phyloP scores from a whole-genome alignment of 2,797 vertebrate species.

The Enteromius viviparus region DNA sequence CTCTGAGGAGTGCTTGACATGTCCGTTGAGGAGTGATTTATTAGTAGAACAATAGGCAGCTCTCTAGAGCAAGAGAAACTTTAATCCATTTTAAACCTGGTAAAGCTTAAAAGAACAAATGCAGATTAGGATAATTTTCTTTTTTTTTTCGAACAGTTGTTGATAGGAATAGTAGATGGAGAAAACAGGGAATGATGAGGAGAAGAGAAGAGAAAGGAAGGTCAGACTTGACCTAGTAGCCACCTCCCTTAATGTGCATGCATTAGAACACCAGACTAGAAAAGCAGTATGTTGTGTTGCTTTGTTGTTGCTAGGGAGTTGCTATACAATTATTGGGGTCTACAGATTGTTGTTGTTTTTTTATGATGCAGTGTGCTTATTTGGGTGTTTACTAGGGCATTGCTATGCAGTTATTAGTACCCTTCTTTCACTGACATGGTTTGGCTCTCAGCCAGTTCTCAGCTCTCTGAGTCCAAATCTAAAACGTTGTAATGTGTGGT shows the following conservation, averaged over 20 bases:
- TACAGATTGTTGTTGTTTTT: background rate
- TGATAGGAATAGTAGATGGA: background rate
- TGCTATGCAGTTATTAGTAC: background rate
- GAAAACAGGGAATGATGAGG: background rate
- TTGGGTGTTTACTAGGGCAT: background rate
- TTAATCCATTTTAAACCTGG: background rate
- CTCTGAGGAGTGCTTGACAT: slow-evolving; percentile 25
- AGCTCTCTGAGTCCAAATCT: background rate
- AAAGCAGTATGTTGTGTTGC: background rate
- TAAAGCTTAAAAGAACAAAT: background rate
- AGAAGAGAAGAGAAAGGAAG: background rate
- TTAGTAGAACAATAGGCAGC: slow-evolving; percentile 5
- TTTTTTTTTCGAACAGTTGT: background rate
- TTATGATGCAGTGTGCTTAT: background rate
- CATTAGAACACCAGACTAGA: background rate
- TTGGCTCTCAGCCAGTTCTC: background rate
- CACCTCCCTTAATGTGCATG: background rate
- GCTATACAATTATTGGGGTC: background rate
- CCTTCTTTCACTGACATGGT: background rate
- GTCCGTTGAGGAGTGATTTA: slow-evolving; percentile 38
- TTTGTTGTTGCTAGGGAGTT: background rate
- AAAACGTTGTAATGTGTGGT: background rate
- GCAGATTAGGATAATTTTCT: background rate
- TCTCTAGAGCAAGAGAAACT: background rate
- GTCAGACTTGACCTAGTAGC: background rate